Base-by-base conservation (phyloP, 2,113 vertebrate genomes). In the Columbina picui region DNA sequence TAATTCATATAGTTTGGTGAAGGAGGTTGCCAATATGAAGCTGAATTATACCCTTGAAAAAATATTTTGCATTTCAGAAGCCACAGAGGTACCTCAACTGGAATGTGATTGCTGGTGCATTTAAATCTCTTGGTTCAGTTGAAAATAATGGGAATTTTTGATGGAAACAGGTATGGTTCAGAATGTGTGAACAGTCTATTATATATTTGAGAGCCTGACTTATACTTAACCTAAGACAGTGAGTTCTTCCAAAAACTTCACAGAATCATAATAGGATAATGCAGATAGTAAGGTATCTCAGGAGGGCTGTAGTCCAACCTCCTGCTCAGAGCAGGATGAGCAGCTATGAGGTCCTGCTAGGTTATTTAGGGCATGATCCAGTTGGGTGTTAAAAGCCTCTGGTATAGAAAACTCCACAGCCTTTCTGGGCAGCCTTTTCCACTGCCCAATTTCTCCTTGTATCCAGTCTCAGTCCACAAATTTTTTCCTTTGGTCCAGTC, bases 161-260 rank as follows among this genome's bases (percentile, higher is more conserved):
- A 0, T 30, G 18, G 30, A 69, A 49, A 60, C 4, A 65, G 16
- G 10, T 67, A n/a, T 30, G 0, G 1, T 52, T 79, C 14, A 52
- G 13, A 53, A 69, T 29, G 30, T 49, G 20, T 7, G 14, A 64
- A 23, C 20, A 45, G 11, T 39, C 38, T 52, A 4, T 36, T 39
- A 30, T 16, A 14, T 65, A 41, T 57, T 23, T 84, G 27, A 81
- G 14, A 18, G 19, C 0, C 0, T 0, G 1, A 39, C 26, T 14
- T 29, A 38, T 47, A 60, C 49, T 75, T 61, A 17, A 68, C 49
- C n/a, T 53, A 80, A 80, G 26, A 43, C 17, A 61, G 5, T 16
- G 16, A 36, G 21, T 60, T 10, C 16, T 41, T 93, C 49, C 36
- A 56, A 25, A 78, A 93, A 16, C 29, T 70, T 78, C 7, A 43